phyloP scores from a whole-genome alignment of 2,113 vertebrate species.

The Otis tarda region DNA sequence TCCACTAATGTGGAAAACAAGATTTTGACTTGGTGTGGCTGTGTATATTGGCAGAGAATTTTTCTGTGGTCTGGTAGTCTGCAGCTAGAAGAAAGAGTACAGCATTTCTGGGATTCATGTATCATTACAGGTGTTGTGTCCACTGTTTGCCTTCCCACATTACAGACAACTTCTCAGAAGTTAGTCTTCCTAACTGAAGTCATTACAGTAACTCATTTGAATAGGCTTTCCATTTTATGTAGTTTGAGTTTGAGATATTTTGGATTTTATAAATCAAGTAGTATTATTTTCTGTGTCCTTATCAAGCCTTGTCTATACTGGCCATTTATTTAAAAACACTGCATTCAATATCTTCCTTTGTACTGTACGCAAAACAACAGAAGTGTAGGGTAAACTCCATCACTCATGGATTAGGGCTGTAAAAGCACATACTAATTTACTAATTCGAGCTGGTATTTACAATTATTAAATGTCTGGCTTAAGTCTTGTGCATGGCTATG shows the following conservation, averaged over 20 bases:
- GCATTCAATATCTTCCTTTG: neutral
- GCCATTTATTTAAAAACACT: neutral
- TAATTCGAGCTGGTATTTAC: neutral
- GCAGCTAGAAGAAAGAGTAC: neutral
- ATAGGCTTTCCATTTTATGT: neutral
- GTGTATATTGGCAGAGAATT: neutral
- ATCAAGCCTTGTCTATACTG: neutral
- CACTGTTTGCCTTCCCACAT: neutral
- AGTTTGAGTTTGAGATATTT: neutral
- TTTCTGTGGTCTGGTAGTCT: neutral
- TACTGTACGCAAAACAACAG: neutral
- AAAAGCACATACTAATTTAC: neutral
- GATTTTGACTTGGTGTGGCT: neutral
- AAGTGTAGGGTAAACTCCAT: neutral
- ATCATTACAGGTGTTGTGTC: fast-evolving
- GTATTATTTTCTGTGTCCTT: neutral
- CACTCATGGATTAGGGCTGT: neutral
- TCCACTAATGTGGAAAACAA: neutral
- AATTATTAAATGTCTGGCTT: neutral
- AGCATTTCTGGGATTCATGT: neutral
- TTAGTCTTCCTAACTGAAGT: neutral
- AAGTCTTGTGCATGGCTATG: fast-evolving
- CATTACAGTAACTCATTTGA: neutral
- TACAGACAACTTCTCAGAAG: neutral
- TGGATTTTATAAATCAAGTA: neutral